Percentiles rank a stretch among this genome's conserved stretches.
phyloP scores from a whole-genome alignment of 2,797 vertebrate genomes.

The Meda fulgida region DNA sequence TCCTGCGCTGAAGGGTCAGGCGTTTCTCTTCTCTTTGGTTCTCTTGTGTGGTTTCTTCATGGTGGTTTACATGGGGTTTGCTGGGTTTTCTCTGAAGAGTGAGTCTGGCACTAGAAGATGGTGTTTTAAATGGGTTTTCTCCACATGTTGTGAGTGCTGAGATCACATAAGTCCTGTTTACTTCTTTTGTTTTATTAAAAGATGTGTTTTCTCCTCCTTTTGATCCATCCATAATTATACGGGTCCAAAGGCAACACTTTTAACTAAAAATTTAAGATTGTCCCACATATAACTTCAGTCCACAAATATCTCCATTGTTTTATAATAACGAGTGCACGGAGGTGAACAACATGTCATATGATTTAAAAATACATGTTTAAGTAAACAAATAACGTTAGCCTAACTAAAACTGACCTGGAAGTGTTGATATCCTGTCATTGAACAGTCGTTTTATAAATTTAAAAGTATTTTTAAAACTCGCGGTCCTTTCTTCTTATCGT shows the following conservation, averaged over 20 bases:
- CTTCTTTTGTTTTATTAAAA: slow-evolving; percentile 67
- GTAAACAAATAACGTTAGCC: background rate
- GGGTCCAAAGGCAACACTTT: background rate
- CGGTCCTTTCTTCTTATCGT: background rate
- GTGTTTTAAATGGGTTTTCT: slow-evolving; percentile 38
- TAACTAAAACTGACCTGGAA: slow-evolving; percentile 4
- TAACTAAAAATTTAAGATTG: background rate
- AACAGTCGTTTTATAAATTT: background rate
- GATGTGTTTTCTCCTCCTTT: slow-evolving; percentile 58
- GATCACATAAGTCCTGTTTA: slow-evolving; percentile 84
- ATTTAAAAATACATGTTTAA: background rate
- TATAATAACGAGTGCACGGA: background rate
- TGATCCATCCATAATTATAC: slow-evolving; percentile 48
- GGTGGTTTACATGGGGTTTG: slow-evolving; percentile 52
- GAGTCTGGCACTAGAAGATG: slow-evolving; percentile 65
- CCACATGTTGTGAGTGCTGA: slow-evolving; percentile 73
- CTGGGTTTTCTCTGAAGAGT: slow-evolving; percentile 80
- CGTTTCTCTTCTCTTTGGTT: slow-evolving; percentile 71
- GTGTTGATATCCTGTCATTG: background rate
- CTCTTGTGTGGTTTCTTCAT: slow-evolving; percentile 62
- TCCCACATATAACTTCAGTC: background rate
- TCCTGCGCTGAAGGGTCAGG: slow-evolving; percentile 76
- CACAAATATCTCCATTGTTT: background rate
- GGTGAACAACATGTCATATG: background rate
- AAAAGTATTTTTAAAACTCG: background rate